phyloP scores from a whole-genome alignment of 2,113 vertebrate genomes.

The Leucopsar rothschildi region DNA sequence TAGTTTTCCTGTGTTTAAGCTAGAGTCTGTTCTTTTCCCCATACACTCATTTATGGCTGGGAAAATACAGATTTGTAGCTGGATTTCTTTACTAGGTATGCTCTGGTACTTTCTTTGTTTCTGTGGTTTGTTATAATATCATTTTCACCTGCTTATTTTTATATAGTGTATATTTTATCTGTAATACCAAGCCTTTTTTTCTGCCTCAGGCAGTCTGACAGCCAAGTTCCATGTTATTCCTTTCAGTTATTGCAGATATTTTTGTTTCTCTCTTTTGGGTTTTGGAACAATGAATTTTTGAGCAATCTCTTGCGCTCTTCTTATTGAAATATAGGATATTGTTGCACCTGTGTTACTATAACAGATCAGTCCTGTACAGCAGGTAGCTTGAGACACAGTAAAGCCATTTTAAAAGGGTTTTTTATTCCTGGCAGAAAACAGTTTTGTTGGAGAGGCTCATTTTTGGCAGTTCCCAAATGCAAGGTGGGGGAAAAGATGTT shows the following conservation, averaged over 20 bases:
- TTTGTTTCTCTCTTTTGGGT: background rate
- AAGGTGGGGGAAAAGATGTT: background rate
- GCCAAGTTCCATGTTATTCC: background rate
- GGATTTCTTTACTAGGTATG: background rate
- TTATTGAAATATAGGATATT: background rate
- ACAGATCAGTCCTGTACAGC: background rate
- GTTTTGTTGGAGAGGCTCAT: background rate
- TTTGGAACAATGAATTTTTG: background rate
- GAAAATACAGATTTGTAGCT: background rate
- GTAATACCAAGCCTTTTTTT: background rate
- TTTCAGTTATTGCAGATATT: background rate
- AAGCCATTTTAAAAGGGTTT: background rate
- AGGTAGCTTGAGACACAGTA: background rate
- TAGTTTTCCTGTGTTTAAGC: background rate
- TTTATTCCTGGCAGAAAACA: background rate
- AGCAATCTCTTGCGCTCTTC: background rate
- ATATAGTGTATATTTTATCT: background rate
- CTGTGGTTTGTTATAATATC: background rate
- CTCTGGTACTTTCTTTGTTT: background rate
- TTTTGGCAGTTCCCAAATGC: background rate
- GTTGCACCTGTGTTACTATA: background rate
- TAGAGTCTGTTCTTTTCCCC: background rate
- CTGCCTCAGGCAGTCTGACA: background rate
- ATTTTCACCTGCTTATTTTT: background rate
- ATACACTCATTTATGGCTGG: background rate